Conservation (phyloP, 2,797 vertebrate species). For the Mus spretus region DNA sequence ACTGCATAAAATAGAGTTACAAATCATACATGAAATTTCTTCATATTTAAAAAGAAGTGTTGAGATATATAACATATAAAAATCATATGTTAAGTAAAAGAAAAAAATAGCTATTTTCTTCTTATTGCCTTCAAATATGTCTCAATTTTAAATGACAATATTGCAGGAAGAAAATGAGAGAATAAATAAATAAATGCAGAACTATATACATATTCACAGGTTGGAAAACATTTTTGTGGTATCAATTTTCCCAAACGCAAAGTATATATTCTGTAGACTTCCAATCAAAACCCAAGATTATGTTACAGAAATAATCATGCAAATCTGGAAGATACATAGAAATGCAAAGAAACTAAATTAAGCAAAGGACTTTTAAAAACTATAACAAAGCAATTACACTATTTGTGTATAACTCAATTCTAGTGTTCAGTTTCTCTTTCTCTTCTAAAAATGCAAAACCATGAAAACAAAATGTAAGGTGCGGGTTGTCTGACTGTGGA, state of each 20-base stretch:
- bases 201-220: background rate
- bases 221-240: background rate
- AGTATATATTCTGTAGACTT: background rate
- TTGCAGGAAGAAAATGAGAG: background rate
- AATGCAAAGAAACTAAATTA: background rate
- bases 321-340: background rate
- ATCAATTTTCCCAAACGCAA: background rate
- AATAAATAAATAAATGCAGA: background rate
- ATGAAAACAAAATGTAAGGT: background rate
- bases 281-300: background rate
- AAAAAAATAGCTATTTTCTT: background rate
- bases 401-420: background rate
- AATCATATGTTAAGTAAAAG: background rate
- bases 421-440: background rate
- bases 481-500: background rate
- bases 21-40: background rate
- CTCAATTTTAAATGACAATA: background rate
- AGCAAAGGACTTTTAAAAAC: background rate
- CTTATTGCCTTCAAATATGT: background rate
- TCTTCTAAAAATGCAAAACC: background rate
- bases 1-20: background rate
- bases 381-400: background rate
- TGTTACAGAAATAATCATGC: background rate
- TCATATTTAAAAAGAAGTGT: background rate
- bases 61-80: background rate